These are phyloP conservation scores for Aplysina aerophoba DNA, from an alignment of 37 sponge, comb jelly and placozoan genomes.

Conservation along the genomic window DNA sequence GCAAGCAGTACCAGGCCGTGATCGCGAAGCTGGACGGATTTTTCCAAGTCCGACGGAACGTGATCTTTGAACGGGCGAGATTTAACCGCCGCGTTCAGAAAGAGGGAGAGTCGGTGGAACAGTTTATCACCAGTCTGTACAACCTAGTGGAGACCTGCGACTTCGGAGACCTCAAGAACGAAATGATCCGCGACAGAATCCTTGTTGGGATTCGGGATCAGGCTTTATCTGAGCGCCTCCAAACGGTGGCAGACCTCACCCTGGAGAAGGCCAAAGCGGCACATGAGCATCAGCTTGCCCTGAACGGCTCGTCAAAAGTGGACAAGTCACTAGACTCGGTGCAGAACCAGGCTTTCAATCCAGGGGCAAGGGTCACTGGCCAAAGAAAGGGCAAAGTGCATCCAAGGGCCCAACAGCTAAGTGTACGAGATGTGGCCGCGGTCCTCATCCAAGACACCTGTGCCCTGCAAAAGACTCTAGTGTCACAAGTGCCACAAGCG, in stretches of 20 bases:
- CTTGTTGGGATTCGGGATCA: background rate
- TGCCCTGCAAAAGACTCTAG: constrained; percentile 49
- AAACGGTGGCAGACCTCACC: background rate
- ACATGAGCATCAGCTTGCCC: no score
- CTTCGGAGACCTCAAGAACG: background rate
- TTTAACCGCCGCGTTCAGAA: background rate
- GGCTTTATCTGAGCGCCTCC: background rate
- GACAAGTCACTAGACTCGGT: no score
- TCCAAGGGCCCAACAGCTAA: no score
- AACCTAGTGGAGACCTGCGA: background rate
- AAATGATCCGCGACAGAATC: background rate
- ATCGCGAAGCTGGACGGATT: no score
- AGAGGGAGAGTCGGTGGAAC: background rate
- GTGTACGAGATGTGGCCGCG: constrained; percentile 38
- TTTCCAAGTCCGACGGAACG: no score
- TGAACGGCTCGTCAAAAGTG: no score
- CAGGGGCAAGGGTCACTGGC: no score
- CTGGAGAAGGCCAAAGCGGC: constrained; percentile 1
- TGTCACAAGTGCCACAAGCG: constrained; percentile 51
- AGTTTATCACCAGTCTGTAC: background rate
- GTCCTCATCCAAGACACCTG: constrained; percentile 13
- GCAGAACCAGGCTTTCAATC: no score
- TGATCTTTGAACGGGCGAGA: no score
- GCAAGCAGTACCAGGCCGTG: no score
- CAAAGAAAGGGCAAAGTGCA: no score